Conservation (phyloP, 2,888 invertebrate genomes). For the Pimpla rufipes region DNA sequence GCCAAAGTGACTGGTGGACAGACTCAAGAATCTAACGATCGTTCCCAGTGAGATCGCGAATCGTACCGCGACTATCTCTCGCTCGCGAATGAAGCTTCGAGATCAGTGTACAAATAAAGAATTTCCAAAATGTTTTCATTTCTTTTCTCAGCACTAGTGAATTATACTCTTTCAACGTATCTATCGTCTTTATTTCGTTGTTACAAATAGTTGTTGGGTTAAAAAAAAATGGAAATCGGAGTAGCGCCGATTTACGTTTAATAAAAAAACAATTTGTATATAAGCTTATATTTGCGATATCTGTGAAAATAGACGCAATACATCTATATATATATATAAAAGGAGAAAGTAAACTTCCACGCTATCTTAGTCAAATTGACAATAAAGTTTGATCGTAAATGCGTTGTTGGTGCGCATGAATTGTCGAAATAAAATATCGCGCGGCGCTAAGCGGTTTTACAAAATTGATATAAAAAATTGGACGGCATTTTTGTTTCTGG, state of each 20-base stretch:
- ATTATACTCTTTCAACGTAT: constrained; percentile 18
- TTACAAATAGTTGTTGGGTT: not conserved
- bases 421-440: not conserved
- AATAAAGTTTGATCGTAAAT: constrained; percentile 78
- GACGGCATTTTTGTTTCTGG: constrained; percentile 38
- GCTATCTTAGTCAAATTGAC: constrained; percentile 77
- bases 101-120: constrained; percentile 68
- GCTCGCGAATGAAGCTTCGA: constrained; percentile 58
- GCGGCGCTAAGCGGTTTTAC: not conserved
- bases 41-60: constrained; percentile 37
- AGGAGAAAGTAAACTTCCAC: constrained; percentile 64
- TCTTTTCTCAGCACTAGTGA: constrained; percentile 34
- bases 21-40: constrained; percentile 35
- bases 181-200: constrained; percentile 10
- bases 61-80: constrained; percentile 30
- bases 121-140: constrained; percentile 63
- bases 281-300: constrained; percentile 71
- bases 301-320: constrained; percentile 53
- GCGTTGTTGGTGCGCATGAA: not conserved
- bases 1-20: constrained; percentile 46
- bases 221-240: constrained; percentile 11
- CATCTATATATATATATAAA: constrained; percentile 23
- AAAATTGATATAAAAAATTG: constrained; percentile 30
- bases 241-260: not conserved
- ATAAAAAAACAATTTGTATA: constrained; percentile 74